phyloP scores from a whole-genome alignment of 2,888 invertebrate species.

The Tricholauxania praeusta region DNA sequence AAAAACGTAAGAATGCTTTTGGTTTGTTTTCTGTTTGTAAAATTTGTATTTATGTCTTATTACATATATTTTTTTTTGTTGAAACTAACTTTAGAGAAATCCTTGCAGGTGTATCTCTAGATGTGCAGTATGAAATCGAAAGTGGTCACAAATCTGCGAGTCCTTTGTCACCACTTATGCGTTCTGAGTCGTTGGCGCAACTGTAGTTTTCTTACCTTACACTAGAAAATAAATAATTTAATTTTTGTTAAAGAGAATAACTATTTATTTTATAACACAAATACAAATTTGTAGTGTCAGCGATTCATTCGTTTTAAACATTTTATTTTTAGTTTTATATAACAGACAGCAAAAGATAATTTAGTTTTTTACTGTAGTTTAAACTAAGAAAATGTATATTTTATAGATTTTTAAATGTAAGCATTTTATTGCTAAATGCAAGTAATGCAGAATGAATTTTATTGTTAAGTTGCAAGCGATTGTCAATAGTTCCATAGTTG shows the following conservation, averaged over 20 bases:
- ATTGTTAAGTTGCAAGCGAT: too few relatives aligned
- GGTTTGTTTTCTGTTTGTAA: conserved; percentile 1
- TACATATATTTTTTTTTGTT: conserved; percentile 35
- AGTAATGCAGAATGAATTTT: too few relatives aligned
- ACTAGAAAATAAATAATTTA: conserved; percentile 35
- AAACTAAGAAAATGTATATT: too few relatives aligned
- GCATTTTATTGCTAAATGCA: too few relatives aligned
- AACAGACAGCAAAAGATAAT: background rate
- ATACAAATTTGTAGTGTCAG: conserved; percentile 19
- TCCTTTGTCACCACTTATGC: conserved; percentile 83
- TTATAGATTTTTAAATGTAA: too few relatives aligned
- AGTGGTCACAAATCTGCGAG: conserved; percentile 79
- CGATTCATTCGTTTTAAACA: conserved; percentile 24
- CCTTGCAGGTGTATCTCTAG: conserved; percentile 75
- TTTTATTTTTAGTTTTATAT: background rate
- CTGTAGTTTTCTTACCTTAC: conserved; percentile 70
- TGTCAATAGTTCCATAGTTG: too few relatives aligned
- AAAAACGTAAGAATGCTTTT: conserved; percentile 71
- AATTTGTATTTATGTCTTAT: conserved; percentile 32
- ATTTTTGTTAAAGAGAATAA: conserved; percentile 19
- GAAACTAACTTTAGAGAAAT: conserved; percentile 22
- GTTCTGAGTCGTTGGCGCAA: conserved; percentile 80
- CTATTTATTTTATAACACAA: conserved; percentile 17
- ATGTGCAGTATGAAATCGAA: conserved; percentile 86
- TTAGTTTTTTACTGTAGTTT: too few relatives aligned